Conservation (phyloP, 2,113 vertebrate species). For the Engystomops pustulosus region DNA sequence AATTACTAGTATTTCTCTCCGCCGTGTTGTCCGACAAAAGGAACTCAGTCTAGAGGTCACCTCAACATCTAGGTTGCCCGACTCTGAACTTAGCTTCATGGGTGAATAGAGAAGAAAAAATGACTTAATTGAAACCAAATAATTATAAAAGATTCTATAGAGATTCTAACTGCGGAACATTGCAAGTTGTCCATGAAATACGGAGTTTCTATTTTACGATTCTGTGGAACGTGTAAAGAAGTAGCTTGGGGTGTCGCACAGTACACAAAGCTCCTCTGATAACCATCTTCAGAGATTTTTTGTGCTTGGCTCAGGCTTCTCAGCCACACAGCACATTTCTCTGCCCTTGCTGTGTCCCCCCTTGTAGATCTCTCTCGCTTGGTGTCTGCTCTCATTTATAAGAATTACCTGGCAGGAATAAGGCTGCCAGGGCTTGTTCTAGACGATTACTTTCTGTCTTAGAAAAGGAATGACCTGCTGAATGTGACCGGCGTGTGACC, state of each 20-base stretch:
- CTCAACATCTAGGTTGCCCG: no score
- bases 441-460: slow-evolving; percentile 87
- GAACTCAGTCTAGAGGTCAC: no score
- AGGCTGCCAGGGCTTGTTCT: slow-evolving; percentile 84
- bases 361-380: slow-evolving; percentile 74
- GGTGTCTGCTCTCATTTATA: slow-evolving; percentile 91
- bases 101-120: not conserved
- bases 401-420: slow-evolving; percentile 96
- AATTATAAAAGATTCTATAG: not conserved
- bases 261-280: not conserved
- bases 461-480: slow-evolving; percentile 91
- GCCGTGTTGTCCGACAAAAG: no score
- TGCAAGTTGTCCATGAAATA: not conserved
- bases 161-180: not conserved
- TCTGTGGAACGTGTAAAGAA: no score
- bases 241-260: not conserved
- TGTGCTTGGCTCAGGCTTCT: slow-evolving; percentile 5
- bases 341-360: slow-evolving; percentile 57
- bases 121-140: not conserved
- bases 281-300: not conserved
- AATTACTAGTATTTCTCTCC: no score
- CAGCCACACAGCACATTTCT: slow-evolving; percentile 23
- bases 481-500: slow-evolving; percentile 94
- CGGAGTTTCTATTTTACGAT: not conserved
- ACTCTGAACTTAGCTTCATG: not conserved